These are phyloP conservation scores for Sepioteuthis lessoniana DNA, from an alignment of 2,888 invertebrate species.

Conservation along the genomic window DNA sequence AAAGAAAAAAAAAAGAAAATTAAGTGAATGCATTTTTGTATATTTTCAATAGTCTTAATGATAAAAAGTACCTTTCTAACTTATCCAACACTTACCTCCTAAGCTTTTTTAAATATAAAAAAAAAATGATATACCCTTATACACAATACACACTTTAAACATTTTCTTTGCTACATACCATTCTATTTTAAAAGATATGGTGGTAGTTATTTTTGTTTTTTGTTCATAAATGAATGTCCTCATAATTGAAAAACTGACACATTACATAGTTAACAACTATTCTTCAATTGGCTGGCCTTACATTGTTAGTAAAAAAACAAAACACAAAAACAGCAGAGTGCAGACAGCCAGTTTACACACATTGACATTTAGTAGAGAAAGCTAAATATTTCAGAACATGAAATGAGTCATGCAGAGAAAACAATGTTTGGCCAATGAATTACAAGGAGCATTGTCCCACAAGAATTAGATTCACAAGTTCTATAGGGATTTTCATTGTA, in stretches of 20 bases:
- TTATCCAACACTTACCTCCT: no score
- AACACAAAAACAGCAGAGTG: background rate
- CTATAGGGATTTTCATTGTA: background rate
- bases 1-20: no score
- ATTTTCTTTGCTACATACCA: background rate
- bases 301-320: background rate
- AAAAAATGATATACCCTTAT: background rate
- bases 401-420: background rate
- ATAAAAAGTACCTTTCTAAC: background rate
- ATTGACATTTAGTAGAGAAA: background rate
- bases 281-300: background rate
- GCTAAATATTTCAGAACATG: background rate
- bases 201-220: background rate
- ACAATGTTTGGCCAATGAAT: constrained; percentile 16
- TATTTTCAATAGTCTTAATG: no score
- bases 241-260: background rate
- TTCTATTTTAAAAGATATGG: background rate
- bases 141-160: background rate
- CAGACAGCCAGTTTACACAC: background rate
- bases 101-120: background rate
- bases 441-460: background rate
- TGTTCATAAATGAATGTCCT: constrained; percentile 16
- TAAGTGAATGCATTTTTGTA: no score
- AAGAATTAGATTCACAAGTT: background rate
- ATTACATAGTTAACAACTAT: background rate